Percentiles rank a stretch among this genome's conserved stretches.
Evolutionary conservation across 2,888 invertebrate species (phyloP).

Genomic region (Callyntrura sp.): DNA sequence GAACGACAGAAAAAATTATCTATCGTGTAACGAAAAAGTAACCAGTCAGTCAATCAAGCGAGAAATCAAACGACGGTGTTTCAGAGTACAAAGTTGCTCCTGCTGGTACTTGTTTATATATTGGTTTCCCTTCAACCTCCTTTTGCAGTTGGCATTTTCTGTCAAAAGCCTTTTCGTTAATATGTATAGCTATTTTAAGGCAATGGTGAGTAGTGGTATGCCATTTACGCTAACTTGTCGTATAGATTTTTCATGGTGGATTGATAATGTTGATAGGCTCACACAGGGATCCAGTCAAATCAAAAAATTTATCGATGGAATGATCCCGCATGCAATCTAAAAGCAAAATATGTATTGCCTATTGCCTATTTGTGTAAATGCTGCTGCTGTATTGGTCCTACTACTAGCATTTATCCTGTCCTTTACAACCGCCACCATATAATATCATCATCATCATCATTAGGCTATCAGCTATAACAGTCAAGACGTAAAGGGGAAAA

Average conservation of each 20-base stretch:
- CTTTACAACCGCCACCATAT: constrained; percentile 15
- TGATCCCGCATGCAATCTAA: constrained; percentile 67
- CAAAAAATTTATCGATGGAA: constrained; percentile 70
- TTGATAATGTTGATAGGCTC: constrained; percentile 75
- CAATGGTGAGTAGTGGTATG: neutral
- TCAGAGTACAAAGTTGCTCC: neutral
- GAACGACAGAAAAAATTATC: constrained; percentile 60
- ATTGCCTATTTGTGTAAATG: neutral
- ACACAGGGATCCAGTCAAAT: constrained; percentile 71
- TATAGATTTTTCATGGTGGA: constrained; percentile 55
- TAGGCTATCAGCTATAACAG: neutral
- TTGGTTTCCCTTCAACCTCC: neutral
- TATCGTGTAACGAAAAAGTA: constrained; percentile 27
- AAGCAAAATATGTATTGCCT: constrained; percentile 49
- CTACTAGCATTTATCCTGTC: constrained; percentile 5
- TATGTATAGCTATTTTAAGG: constrained; percentile 63
- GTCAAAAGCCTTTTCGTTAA: constrained; percentile 31
- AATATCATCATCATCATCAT: constrained; percentile 4
- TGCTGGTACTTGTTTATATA: constrained; percentile 25
- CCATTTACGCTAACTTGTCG: constrained; percentile 43
- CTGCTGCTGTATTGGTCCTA: too few relatives aligned
- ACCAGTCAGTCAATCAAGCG: constrained; percentile 44
- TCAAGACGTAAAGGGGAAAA: constrained; percentile 5
- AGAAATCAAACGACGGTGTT: neutral
- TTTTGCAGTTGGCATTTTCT: constrained; percentile 2